Evolutionary conservation across 2,888 invertebrate genomes (phyloP).

Genomic region (Melanostoma scalare): DNA sequence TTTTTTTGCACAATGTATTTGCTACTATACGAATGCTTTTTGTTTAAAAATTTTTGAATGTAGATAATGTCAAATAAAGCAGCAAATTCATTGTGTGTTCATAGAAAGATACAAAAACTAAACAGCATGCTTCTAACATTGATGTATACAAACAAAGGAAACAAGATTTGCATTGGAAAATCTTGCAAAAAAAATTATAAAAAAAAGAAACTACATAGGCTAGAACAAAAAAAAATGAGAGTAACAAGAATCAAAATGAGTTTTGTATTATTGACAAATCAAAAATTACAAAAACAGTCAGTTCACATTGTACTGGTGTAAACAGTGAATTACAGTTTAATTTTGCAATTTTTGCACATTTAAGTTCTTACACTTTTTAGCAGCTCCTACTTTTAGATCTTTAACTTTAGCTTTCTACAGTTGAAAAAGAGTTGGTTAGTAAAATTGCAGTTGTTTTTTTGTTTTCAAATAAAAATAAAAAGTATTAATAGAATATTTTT

Average conservation of each 20-base stretch:
- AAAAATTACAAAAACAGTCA: slow-evolving; percentile 24
- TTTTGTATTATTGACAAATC: slow-evolving; percentile 56
- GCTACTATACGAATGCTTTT: neutral
- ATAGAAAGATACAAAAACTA: slow-evolving; percentile 35
- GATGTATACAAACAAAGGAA: slow-evolving; percentile 43
- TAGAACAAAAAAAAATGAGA: slow-evolving; percentile 64
- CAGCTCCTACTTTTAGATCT: slow-evolving; percentile 71
- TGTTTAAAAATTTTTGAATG: neutral
- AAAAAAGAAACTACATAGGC: slow-evolving; percentile 32
- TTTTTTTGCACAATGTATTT: slow-evolving; percentile 40
- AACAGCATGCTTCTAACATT: slow-evolving; percentile 65
- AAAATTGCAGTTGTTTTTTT: slow-evolving; percentile 46
- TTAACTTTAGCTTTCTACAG: slow-evolving; percentile 72
- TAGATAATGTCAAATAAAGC: neutral
- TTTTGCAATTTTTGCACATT: slow-evolving; percentile 73
- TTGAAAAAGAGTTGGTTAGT: slow-evolving; percentile 70
- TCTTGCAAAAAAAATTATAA: slow-evolving; percentile 48
- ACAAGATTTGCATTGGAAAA: slow-evolving; percentile 55
- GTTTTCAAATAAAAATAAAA: slow-evolving; percentile 19
- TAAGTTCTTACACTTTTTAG: slow-evolving; percentile 81
- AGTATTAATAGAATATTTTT: slow-evolving; percentile 30
- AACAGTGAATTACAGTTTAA: slow-evolving; percentile 59
- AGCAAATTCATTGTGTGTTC: slow-evolving; percentile 31
- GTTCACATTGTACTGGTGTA: slow-evolving; percentile 52
- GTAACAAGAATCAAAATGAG: slow-evolving; percentile 27